These are phyloP conservation scores for Drosophila triauraria DNA, from an alignment of 1,140 invertebrate genomes.

Conservation along the genomic window DNA sequence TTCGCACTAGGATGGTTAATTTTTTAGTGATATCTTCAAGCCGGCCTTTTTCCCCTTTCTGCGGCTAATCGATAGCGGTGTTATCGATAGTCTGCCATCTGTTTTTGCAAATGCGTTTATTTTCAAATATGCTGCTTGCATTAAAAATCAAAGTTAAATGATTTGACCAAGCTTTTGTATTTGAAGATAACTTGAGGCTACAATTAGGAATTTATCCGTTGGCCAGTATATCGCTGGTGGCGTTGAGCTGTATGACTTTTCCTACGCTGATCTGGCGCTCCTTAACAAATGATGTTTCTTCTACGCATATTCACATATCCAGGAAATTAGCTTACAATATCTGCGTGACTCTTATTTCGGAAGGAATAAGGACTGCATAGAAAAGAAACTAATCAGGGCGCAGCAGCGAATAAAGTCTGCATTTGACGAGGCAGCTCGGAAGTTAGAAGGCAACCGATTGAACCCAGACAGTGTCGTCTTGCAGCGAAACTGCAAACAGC, in stretches of 20 bases:
- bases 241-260: slow-evolving; percentile 52
- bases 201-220: slow-evolving; percentile 45
- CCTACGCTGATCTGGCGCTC: slow-evolving; percentile 48
- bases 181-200: slow-evolving; percentile 46
- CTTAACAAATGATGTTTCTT: slow-evolving; percentile 55
- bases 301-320: slow-evolving; percentile 48
- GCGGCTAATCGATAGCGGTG: neutral
- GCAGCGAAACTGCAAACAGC: neutral
- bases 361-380: slow-evolving; percentile 55
- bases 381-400: slow-evolving; percentile 34
- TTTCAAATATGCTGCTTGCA: neutral
- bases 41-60: neutral
- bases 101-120: slow-evolving; percentile 11
- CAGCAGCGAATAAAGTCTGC: slow-evolving; percentile 35
- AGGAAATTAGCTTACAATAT: slow-evolving; percentile 52
- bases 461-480: slow-evolving; percentile 38
- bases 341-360: slow-evolving; percentile 60
- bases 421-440: slow-evolving; percentile 28
- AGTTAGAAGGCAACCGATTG: slow-evolving; percentile 45
- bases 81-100: slow-evolving; percentile 2
- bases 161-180: neutral
- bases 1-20: neutral
- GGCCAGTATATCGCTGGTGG: slow-evolving; percentile 21
- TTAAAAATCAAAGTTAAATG: neutral
- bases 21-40: neutral